Evolutionary conservation across 2,888 invertebrate genomes (phyloP), one percentile per base, ranked within the genome.

Genomic region (Anagyrus pseudococci): DNA sequence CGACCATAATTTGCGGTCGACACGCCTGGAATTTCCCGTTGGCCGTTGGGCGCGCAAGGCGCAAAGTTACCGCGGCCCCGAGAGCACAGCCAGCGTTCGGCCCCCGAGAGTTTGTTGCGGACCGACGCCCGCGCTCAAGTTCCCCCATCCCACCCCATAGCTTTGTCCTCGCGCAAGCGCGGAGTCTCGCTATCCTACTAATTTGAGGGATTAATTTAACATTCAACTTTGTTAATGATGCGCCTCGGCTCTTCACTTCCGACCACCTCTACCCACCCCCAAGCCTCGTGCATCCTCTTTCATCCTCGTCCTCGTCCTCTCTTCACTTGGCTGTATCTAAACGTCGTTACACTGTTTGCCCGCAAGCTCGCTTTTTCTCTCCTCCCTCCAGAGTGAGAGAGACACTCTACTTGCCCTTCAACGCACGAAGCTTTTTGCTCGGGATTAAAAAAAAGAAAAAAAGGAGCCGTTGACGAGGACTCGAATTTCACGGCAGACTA

Each of bases 1-100:
- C 66, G 57, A 60, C 48, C 60, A 57, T 60, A 66, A 63, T 63
- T 66, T 63, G 60, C 49, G 59, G 66, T 46, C 48, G 49, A 17
- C 44, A 13, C 54, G 20, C 43, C 43, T 58, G 43, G 54, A 54
- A 58, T 58, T 62, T 58, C 54, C 62, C n/a, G n/a, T n/a, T n/a
- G n/a, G 44, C 25, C 22, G 6, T 2, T 17, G 19, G 10, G 23
- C 13, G 23, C 40, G 55, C n/a, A 20, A 17, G 4, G 50, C 49
- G 54, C 49, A 54, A 62, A 62, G 62, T 56, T 62, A 56, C 49
- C 43, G 7, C n/a, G 19, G 33, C 40, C n/a, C n/a, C 26, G 13
- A n/a, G 15, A 6, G 17, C 29, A 29, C 29, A 26, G 8, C 1
- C n/a, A n/a, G 15, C 3, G 17, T 22, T 43, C 29, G 40, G 8